Evolutionary conservation across 92 coral and sea anemone genomes (phyloP), one percentile per base, ranked within the genome.

Genomic region (Paragorgia papillata): DNA sequence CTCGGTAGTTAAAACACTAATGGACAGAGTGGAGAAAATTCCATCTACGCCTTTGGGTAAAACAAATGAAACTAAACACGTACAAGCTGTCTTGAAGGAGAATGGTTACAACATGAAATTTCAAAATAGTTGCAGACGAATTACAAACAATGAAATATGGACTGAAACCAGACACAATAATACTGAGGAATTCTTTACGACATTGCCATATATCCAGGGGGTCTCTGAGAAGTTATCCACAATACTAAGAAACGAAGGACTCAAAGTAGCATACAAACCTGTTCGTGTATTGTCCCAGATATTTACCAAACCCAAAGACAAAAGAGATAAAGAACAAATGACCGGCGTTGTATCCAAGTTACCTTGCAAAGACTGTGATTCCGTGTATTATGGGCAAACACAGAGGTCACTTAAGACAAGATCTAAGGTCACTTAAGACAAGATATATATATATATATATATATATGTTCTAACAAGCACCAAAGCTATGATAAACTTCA

Each of bases 231-330:
- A 29, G 22, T 4, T 67, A n/a, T 18, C 54, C 9, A 67, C 13
- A 39, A 39, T 67, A 34, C 9, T 67, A 30, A 25, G 57, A 67
- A 67, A 24, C 28, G 30, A 67, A 55, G 24, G 22, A 31, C 14
- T 66, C n/a, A 34, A 28, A 12, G 74, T 66, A 35, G n/a, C 74
- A 26, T 35, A 29, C 57, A 67, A 67, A 14, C 44, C 25, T 25
- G 57, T 35, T 39, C n/a, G 19, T 22, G 19, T 27, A 33, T n/a
- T 67, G 20, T 39, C 20, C 32, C 32, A 66, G 14, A 17, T 66
- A 37, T 66, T 66, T 66, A 37, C 74, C n/a, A 12, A 43, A 15
- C 74, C 74, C 1, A 66, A 66, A 35, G 74, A 66, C 55, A 21
- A 26, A 18, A 27, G 31, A 7, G 74, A 46, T 22, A 66, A 35